phyloP scores from a whole-genome alignment of 2,797 vertebrate genomes.

The Acrossocheilus fasciatus region DNA sequence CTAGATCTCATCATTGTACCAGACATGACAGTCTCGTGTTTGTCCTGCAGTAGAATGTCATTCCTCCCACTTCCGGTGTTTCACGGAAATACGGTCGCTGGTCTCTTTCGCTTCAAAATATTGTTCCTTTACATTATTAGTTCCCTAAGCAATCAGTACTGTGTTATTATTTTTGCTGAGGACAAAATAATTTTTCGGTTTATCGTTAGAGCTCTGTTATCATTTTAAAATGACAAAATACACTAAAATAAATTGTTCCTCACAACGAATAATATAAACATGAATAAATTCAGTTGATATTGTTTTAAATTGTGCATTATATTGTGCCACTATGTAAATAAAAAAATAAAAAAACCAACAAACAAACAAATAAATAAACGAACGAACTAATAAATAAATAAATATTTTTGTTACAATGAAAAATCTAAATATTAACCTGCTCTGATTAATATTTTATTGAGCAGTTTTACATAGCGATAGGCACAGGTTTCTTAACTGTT shows the following conservation, averaged over 20 bases:
- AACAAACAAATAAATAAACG: no score
- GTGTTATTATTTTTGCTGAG: neutral
- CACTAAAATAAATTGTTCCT: neutral
- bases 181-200: no score
- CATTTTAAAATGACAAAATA: neutral
- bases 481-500: neutral
- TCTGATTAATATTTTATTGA: neutral
- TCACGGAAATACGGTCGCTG: slow-evolving; percentile 58
- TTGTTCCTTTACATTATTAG: slow-evolving; percentile 23
- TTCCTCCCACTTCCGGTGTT: slow-evolving; percentile 73
- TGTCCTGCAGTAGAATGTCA: slow-evolving; percentile 73
- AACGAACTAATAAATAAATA: no score
- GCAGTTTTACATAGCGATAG: neutral
- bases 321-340: neutral
- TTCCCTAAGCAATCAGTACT: neutral
- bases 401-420: neutral
- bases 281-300: neutral
- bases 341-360: no score
- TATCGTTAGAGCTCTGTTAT: neutral
- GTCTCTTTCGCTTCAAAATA: neutral
- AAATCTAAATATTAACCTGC: neutral
- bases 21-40: slow-evolving; percentile 61
- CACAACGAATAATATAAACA: neutral
- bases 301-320: neutral
- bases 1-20: neutral